Conservation (phyloP, 2,888 invertebrate species). For the Subacronicta megacephala region DNA sequence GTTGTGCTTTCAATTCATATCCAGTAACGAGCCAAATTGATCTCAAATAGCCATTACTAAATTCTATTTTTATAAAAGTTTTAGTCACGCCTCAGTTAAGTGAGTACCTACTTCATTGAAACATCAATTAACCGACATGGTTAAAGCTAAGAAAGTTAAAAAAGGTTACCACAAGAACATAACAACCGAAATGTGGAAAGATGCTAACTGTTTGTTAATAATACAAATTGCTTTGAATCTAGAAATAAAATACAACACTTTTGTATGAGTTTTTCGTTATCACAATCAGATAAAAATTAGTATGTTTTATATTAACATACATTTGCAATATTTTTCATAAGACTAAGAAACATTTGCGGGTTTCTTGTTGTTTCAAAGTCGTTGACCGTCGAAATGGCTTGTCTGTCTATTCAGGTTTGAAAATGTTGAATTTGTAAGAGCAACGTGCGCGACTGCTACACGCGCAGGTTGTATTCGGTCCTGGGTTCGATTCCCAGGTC, state of each 20-base stretch:
- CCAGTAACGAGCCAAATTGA: too few relatives aligned
- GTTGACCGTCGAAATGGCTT: slow-evolving; percentile 39
- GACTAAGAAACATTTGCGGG: slow-evolving; percentile 17
- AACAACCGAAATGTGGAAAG: slow-evolving; percentile 5
- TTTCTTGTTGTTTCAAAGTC: slow-evolving; percentile 23
- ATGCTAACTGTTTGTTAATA: slow-evolving; percentile 25
- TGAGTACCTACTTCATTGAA: slow-evolving; percentile 38
- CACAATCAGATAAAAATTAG: slow-evolving; percentile 47
- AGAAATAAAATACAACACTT: slow-evolving; percentile 19
- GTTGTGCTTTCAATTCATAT: too few relatives aligned
- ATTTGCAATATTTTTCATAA: slow-evolving; percentile 25
- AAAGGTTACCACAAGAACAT: slow-evolving; percentile 18
- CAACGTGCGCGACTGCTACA: slow-evolving; percentile 3
- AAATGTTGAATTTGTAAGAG: slow-evolving; percentile 9
- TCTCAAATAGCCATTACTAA: background rate
- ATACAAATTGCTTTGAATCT: slow-evolving; percentile 36
- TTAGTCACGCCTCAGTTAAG: slow-evolving; percentile 32
- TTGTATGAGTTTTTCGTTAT: slow-evolving; percentile 39
- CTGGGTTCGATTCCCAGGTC: too few relatives aligned
- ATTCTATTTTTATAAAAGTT: slow-evolving; percentile 14
- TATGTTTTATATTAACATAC: slow-evolving; percentile 16
- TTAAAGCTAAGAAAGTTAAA: slow-evolving; percentile 32
- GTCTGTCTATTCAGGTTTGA: slow-evolving; percentile 17
- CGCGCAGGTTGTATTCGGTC: too few relatives aligned
- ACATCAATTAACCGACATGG: slow-evolving; percentile 55